phyloP scores from a whole-genome alignment of 2,113 vertebrate species.

The Tragelaphus imberbis region DNA sequence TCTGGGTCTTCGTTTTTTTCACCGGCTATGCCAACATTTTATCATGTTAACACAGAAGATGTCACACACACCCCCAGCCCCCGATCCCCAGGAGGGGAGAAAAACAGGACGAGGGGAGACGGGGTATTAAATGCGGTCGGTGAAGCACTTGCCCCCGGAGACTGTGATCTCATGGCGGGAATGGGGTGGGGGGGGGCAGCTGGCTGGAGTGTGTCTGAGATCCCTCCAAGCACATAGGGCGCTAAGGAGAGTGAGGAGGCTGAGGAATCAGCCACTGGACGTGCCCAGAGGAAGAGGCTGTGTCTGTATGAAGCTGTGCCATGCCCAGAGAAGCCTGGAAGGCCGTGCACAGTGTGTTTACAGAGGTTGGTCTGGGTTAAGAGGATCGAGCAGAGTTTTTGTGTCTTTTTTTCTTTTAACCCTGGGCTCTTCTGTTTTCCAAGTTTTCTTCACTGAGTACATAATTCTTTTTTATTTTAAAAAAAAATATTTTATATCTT shows the following conservation, averaged over 20 bases:
- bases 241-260: not conserved
- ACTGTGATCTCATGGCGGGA: not conserved
- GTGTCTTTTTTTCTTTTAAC: not conserved
- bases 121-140: rapidly evolving
- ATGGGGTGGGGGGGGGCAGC: rapidly evolving
- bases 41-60: not conserved
- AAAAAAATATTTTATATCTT: not conserved
- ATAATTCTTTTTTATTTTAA: not conserved
- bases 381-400: not conserved
- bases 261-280: not conserved
- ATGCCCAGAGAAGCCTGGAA: not conserved
- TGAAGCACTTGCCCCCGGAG: not conserved
- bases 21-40: not conserved
- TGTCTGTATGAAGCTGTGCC: not conserved
- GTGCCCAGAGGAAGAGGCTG: rapidly evolving
- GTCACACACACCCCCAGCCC: rapidly evolving
- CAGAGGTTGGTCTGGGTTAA: not conserved
- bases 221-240: not conserved
- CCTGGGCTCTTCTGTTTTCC: not conserved
- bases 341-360: rapidly evolving
- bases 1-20: not conserved
- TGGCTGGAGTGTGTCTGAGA: not conserved
- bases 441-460: not conserved
- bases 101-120: not conserved
- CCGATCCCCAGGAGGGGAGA: not conserved